Evolutionary conservation across 2,888 invertebrate genomes (phyloP).

Genomic region (Ligdia adustata): DNA sequence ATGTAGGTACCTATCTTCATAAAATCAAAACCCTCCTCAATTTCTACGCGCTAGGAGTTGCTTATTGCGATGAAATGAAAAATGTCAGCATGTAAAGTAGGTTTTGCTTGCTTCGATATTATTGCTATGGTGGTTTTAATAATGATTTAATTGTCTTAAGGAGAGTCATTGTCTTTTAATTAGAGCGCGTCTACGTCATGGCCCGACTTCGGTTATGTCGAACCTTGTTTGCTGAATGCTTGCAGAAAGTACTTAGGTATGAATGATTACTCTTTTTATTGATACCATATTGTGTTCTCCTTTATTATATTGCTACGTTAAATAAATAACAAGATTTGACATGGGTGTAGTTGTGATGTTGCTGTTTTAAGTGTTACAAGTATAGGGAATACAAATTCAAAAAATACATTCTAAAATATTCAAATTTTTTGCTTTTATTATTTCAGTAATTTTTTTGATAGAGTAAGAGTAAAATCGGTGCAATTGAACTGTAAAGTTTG

Average conservation of each 20-base stretch:
- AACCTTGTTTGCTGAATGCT: slow-evolving; percentile 3
- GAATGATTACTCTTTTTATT: background rate
- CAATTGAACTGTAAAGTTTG: no score
- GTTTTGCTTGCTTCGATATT: slow-evolving; percentile 14
- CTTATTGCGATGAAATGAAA: slow-evolving; percentile 13
- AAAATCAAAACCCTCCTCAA: slow-evolving; percentile 14
- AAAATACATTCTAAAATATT: no score
- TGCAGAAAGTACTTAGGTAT: background rate
- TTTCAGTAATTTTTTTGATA: no score
- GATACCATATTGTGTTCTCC: no score
- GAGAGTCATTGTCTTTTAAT: slow-evolving; percentile 24
- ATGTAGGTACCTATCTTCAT: slow-evolving; percentile 12
- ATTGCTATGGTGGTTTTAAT: slow-evolving; percentile 13
- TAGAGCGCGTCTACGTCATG: slow-evolving; percentile 11
- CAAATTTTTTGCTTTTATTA: no score
- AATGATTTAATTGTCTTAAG: slow-evolving; percentile 10
- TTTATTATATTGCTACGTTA: no score
- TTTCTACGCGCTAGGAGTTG: slow-evolving; percentile 23
- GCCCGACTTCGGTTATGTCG: slow-evolving; percentile 4
- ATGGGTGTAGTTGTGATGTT: no score
- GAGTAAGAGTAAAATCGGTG: no score
- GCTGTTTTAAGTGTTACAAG: no score
- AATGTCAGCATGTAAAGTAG: slow-evolving; percentile 14
- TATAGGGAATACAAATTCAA: no score
- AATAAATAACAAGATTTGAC: no score